Evolutionary conservation across 2,888 invertebrate genomes (phyloP), one percentile per base, ranked within the genome.

Genomic region (Cerastis leucographa): DNA sequence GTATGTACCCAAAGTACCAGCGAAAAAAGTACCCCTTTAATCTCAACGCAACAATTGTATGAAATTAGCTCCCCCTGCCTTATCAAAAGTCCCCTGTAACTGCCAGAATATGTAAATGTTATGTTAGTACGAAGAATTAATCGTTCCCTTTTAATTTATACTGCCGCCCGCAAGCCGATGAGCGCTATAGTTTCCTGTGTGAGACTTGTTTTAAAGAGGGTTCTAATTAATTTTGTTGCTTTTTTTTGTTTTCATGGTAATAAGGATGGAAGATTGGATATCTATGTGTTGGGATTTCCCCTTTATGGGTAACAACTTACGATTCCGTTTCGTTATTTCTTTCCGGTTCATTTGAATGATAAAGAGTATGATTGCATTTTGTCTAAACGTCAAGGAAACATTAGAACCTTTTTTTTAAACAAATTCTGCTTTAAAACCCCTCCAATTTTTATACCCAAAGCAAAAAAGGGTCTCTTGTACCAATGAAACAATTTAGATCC

Each of bases 61-160:
- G 79, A 71, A 87, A 87, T 88, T 89, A 89, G 81, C 72, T 77
- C 73, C 81, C 81, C 85, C 85, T 76, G 70, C 67, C 70, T 74
- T 83, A 84, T 83, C 78, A 85, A 79, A 77, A 74, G 76, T 78
- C 79, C 81, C 81, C 80, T 74, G 81, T 89, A 80, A 90, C 86
- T 72, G 88, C 84, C 56, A 46, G 73, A 83, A 78, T 86, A 89
- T 89, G 89, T 82, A 87, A 89, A 89, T 89, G 78, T 81, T 79
- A 86, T 85, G 87, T 88, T 87, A 71, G 78, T 77, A 82, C 68
- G 76, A 83, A 86, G 80, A 80, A 85, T 88, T 90, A 88, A 89
- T 90, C 88, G 87, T 88, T 86, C 81, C 76, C 66, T 86, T 90
- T 85, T 89, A 90, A 89, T 90, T 81, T 88, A 85, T 88, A 83